Percentiles rank a stretch among this genome's conserved stretches.
These are phyloP conservation scores for Psittacula derbiana DNA, from an alignment of 2,797 vertebrate species.

Conservation along the genomic window DNA sequence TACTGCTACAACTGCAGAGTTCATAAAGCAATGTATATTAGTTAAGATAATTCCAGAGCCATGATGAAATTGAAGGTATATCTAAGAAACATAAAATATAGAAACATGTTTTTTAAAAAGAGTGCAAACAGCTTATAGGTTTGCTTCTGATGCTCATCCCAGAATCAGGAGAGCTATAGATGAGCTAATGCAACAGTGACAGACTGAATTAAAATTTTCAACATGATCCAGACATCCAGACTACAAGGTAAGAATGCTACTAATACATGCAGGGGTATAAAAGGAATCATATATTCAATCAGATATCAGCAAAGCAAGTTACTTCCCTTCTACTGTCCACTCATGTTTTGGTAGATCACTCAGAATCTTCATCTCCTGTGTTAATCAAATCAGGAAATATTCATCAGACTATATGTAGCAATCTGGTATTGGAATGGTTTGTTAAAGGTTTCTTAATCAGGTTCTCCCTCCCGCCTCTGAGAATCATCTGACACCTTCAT, in stretches of 20 bases:
- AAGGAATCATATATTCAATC: neutral
- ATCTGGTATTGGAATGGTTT: neutral
- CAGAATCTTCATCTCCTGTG: neutral
- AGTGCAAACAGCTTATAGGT: neutral
- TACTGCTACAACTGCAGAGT: neutral
- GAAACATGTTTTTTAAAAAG: neutral
- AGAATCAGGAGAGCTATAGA: neutral
- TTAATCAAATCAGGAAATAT: neutral
- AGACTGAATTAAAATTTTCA: neutral
- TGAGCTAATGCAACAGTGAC: neutral
- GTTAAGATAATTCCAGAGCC: neutral
- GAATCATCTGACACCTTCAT: neutral
- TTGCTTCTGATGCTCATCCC: neutral
- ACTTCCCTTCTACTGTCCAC: neutral
- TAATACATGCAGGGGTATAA: neutral
- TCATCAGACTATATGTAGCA: neutral
- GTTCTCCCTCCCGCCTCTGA: neutral
- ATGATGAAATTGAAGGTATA: neutral
- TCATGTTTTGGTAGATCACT: neutral
- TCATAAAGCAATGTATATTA: neutral
- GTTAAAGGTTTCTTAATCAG: neutral
- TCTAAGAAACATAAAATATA: neutral
- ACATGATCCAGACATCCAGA: neutral
- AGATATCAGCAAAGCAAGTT: neutral
- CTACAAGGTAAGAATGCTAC: fast-evolving